Evolutionary conservation across 2,888 invertebrate genomes (phyloP), one percentile per base, ranked within the genome.

Genomic region (Eremobia ochroleuca): DNA sequence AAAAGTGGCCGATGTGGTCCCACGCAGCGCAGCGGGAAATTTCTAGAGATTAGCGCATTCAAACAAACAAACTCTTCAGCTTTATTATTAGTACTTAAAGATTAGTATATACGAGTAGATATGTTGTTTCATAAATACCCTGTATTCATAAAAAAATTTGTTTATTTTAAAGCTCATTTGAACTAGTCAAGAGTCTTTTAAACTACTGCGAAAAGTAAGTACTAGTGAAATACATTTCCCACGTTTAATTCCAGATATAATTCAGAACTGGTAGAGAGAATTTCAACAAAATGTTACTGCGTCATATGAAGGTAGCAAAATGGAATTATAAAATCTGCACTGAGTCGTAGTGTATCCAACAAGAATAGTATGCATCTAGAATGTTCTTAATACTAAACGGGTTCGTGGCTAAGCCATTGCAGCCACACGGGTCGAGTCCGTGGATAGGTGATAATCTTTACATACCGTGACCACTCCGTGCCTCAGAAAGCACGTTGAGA

Each of bases 261-360:
- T 85, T 72, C 61, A 49, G 55, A 65, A 58, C 40, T 69, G 76
- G 61, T 76, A 49, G 71, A 52, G 61, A 69, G 49, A 76, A 81
- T 65, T 82, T 66, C 72, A 66, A 62, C 58, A 69, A 73, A 72
- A 76, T 85, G 52, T 73, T 59, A 66, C 82, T 73, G 59, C 69
- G 70, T 72, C 28, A 21, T 65, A 81, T 25, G 68, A 82, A 82
- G 15, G 49, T 15, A 43, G 67, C 59, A 37, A 82, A 74, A 82
- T 72, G 37, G 61, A 85, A 76, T 80, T 70, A 70, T 46, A 28
- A 85, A 82, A 66, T 69, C 49, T 52, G 49, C 59, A 31, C 37
- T 13, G 76, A 76, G 34, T 75, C 13, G 65, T 62, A 52, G 74
- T 67, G 71, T 74, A 58, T 62, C 28, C 49, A 25, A 18, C 25